phyloP scores from a whole-genome alignment of 1,140 invertebrate species.

The Nixonia krombeini region DNA sequence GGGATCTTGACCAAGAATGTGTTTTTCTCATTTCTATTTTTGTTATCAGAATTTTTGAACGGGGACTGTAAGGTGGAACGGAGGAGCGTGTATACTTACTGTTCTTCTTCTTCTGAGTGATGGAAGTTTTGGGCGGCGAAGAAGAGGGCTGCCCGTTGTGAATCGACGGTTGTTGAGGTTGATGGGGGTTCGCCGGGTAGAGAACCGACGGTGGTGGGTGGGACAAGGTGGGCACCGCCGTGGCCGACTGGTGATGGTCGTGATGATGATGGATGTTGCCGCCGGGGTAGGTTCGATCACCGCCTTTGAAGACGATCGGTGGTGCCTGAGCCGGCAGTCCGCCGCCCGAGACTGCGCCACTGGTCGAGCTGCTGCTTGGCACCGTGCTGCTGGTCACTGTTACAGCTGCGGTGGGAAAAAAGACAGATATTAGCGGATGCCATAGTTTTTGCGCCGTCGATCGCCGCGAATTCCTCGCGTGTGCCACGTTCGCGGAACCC shows the following conservation, averaged over 20 bases:
- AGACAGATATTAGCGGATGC: conserved; percentile 7
- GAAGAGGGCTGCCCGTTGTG: conserved; percentile 64
- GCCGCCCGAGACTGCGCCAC: conserved; percentile 58
- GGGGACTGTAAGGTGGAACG: too few species aligned
- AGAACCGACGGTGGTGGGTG: conserved; percentile 70
- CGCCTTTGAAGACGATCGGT: conserved; percentile 67
- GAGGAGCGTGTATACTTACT: conserved; percentile 61
- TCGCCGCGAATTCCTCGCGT: conserved; percentile 38
- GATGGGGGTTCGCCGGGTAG: conserved; percentile 64
- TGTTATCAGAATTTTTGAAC: too few species aligned
- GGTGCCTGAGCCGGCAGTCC: conserved; percentile 66
- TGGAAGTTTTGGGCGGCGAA: conserved; percentile 67
- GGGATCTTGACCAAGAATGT: too few species aligned
- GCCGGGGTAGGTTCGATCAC: conserved; percentile 65
- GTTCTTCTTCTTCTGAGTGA: conserved; percentile 70
- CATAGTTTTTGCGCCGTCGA: not conserved
- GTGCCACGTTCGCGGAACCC: conserved; percentile 1
- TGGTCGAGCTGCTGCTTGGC: conserved; percentile 61
- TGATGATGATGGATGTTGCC: conserved; percentile 65
- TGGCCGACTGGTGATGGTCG: conserved; percentile 66
- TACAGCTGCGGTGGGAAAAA: conserved; percentile 48
- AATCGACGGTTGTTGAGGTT: conserved; percentile 61
- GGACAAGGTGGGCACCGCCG: conserved; percentile 70
- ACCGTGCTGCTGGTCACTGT: conserved; percentile 66
- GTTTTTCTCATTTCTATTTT: too few species aligned